A percentile compares a stretch with the other conserved stretches of the same genome.
phyloP scores from a whole-genome alignment of 2,113 vertebrate genomes.

The Orthonyx spaldingii region DNA sequence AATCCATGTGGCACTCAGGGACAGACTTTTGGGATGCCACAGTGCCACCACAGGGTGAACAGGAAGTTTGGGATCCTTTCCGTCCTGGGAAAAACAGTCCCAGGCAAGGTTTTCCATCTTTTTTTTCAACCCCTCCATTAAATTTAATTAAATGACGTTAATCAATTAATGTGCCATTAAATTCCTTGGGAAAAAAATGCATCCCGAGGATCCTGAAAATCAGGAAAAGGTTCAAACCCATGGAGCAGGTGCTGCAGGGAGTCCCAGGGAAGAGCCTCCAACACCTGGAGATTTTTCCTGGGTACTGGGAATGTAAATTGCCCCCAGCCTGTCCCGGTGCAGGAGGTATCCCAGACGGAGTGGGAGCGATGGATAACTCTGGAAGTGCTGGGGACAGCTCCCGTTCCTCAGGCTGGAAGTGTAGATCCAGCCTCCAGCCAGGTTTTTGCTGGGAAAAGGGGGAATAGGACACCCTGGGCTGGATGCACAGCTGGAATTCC shows the following conservation, averaged over 20 bases:
- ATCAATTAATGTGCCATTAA: fast-evolving
- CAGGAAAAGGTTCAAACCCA: neutral
- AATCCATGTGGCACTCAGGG: fast-evolving
- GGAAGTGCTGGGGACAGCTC: neutral
- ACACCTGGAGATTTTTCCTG: neutral
- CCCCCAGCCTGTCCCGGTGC: neutral
- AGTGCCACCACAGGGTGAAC: neutral
- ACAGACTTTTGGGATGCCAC: neutral
- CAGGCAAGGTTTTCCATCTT: neutral
- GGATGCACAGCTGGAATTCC: neutral
- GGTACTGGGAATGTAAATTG: neutral
- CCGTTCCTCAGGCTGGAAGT: fast-evolving
- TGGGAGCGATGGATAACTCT: neutral
- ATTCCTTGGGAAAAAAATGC: neutral
- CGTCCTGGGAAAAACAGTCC: neutral
- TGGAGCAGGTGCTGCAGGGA: fast-evolving
- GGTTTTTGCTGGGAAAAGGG: neutral
- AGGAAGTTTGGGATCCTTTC: neutral
- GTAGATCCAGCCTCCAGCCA: fast-evolving
- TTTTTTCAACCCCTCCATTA: neutral
- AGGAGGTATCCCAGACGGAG: neutral
- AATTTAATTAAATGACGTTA: fast-evolving
- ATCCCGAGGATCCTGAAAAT: neutral
- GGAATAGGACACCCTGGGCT: neutral
- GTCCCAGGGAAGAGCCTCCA: neutral